These are phyloP conservation scores for Spisula subtruncata DNA, from an alignment of 2,888 invertebrate genomes.

Conservation along the genomic window DNA sequence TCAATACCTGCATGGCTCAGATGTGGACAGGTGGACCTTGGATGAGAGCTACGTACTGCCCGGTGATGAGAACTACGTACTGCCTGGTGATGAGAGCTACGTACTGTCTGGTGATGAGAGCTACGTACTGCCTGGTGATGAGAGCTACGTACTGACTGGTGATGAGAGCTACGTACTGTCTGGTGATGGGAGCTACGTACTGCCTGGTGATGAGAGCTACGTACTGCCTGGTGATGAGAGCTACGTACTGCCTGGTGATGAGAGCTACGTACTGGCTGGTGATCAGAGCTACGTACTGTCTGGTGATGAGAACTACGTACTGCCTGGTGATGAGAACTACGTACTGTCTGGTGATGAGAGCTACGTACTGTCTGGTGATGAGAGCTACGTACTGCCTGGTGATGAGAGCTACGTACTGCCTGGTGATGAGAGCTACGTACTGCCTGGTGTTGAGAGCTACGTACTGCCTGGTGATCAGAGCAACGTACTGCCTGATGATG, in stretches of 20 bases:
- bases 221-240: neutral
- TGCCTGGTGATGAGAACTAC: neutral
- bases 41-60: neutral
- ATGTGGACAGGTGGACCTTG: no score
- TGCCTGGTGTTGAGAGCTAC: neutral
- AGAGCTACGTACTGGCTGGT: neutral
- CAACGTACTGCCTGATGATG: no score
- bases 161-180: no score
- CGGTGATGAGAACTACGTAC: no score
- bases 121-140: neutral
- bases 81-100: no score
- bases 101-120: no score
- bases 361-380: neutral
- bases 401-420: neutral
- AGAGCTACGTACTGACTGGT: no score
- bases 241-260: neutral
- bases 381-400: neutral
- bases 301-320: neutral
- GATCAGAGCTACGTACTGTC: no score
- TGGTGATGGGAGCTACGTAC: neutral
- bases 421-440: neutral
- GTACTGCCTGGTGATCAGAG: no score
- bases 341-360: neutral
- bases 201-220: neutral
- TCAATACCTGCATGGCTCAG: no score